Conservation (phyloP, 2,113 vertebrate species). For the Pseudorasbora parva region DNA sequence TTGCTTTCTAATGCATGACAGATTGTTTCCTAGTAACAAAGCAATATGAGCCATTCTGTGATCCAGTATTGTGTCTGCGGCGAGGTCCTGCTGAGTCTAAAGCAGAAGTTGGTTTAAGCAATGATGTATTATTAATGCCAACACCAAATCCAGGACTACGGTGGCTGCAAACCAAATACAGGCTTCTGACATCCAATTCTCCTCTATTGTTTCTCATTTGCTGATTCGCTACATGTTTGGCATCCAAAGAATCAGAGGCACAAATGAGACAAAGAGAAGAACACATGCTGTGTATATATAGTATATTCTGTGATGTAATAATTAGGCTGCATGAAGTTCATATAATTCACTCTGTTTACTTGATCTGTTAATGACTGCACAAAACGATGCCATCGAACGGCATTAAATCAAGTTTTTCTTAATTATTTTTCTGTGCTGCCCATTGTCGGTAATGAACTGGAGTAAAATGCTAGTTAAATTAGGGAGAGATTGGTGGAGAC, state of each 20-base stretch:
- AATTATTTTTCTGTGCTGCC: conserved; percentile 65
- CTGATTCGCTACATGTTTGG: conserved; percentile 54
- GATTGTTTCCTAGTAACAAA: conserved; percentile 81
- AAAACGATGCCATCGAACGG: conserved; percentile 9
- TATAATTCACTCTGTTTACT: conserved; percentile 31
- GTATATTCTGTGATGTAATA: conserved; percentile 40
- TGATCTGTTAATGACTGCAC: conserved; percentile 20
- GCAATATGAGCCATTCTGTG: conserved; percentile 78
- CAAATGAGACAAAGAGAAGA: neutral
- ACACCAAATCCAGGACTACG: conserved; percentile 78
- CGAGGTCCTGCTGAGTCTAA: conserved; percentile 76
- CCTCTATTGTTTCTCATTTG: conserved; percentile 74
- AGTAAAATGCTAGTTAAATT: conserved; percentile 74
- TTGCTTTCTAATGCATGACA: conserved; percentile 78
- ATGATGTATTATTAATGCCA: conserved; percentile 84
- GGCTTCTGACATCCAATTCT: conserved; percentile 74
- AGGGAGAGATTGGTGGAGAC: conserved; percentile 74
- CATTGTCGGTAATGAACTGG: conserved; percentile 81
- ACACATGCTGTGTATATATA: neutral
- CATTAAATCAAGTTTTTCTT: conserved; percentile 60
- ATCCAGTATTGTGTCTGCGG: conserved; percentile 76
- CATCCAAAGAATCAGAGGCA: conserved; percentile 16
- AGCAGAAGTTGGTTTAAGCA: conserved; percentile 80
- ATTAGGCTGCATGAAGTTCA: conserved; percentile 58
- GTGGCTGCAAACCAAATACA: conserved; percentile 80